Base-by-base conservation (phyloP, 1,140 invertebrate genomes). In the Fragariocoptes setiger region DNA sequence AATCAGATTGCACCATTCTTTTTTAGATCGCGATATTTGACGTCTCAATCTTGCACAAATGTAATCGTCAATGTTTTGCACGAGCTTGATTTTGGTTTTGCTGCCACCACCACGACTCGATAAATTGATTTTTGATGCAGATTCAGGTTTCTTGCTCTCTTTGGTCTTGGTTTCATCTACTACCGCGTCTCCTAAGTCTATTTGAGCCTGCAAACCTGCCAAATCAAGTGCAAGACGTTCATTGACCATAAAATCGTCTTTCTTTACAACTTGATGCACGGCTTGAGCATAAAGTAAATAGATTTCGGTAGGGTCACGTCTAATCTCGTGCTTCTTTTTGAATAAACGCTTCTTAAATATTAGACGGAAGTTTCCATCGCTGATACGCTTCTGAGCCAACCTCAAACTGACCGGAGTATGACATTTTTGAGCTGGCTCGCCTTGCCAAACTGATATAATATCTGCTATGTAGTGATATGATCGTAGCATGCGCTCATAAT, bases 261-360 rank as follows among this genome's bases (percentile, higher is more conserved):
- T 79, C 65, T 83, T 83, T 4, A 90, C 82, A 36, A 90, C 78
- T 53, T 73, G 76, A 52, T 86, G 72, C 2, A 90, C 82, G 48
- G 82, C 82, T 61, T 92, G 83, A 31, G 83, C 77, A 61, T 86
- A 94, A 1, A 94, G 60, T 50, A 94, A 66, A 51, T 80, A 80
- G 3, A 90, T 76, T 63, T 94, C 83, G 0, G 90, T 76, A 0
- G 80, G 80, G 61, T 92, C 83, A 57, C 86, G 80, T n/a, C 79
- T 82, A 42, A 90, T 65, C 59, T 88, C 80, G 21, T 76, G 63
- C 2, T 72, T 75, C 47, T 73, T 74, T 43, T 73, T 68, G 60
- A 88, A 92, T 3, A 94, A 56, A 38, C 83, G 64, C 43, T 80
- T 71, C 52, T 83, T 80, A 59, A 92, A 88, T 42, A 88, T 71